Percentiles rank a stretch among this genome's conserved stretches.
phyloP scores from a whole-genome alignment of 2,888 invertebrate genomes.

The Papilio demoleus region DNA sequence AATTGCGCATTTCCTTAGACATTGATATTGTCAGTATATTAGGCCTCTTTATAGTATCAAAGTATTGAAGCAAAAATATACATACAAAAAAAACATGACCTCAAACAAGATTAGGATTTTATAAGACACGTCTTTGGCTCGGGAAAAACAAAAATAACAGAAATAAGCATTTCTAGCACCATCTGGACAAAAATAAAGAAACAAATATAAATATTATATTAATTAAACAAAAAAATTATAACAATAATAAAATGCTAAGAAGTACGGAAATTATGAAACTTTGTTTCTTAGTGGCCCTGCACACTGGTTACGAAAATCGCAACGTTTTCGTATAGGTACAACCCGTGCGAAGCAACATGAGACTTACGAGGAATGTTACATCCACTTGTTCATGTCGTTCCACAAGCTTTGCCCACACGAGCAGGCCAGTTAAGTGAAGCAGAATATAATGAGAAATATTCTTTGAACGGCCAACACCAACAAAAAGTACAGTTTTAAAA shows the following conservation, averaged over 20 bases:
- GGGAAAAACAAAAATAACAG: slow-evolving; percentile 63
- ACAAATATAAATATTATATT: slow-evolving; percentile 48
- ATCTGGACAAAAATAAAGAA: slow-evolving; percentile 63
- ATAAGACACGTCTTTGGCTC: slow-evolving; percentile 76
- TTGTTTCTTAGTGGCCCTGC: slow-evolving; percentile 49
- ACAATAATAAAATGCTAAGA: slow-evolving; percentile 50
- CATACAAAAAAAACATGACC: slow-evolving; percentile 45
- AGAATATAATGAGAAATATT: no score
- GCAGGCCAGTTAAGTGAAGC: neutral
- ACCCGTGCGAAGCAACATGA: slow-evolving; percentile 1
- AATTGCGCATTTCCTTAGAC: slow-evolving; percentile 54
- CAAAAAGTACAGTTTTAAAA: no score
- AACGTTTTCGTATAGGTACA: slow-evolving; percentile 9
- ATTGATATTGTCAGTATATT: slow-evolving; percentile 67
- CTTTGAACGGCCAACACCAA: no score
- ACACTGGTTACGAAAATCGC: slow-evolving; percentile 27
- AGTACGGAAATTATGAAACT: slow-evolving; percentile 52
- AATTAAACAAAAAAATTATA: slow-evolving; percentile 53
- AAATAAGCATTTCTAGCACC: slow-evolving; percentile 77
- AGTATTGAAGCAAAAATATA: slow-evolving; percentile 56
- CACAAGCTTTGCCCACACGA: neutral
- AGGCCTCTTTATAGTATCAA: slow-evolving; percentile 59
- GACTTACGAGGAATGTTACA: neutral
- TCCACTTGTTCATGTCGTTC: neutral
- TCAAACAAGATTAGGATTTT: slow-evolving; percentile 43